phyloP scores from a whole-genome alignment of 2,888 invertebrate genomes.

The Caenorhabditis becei region DNA sequence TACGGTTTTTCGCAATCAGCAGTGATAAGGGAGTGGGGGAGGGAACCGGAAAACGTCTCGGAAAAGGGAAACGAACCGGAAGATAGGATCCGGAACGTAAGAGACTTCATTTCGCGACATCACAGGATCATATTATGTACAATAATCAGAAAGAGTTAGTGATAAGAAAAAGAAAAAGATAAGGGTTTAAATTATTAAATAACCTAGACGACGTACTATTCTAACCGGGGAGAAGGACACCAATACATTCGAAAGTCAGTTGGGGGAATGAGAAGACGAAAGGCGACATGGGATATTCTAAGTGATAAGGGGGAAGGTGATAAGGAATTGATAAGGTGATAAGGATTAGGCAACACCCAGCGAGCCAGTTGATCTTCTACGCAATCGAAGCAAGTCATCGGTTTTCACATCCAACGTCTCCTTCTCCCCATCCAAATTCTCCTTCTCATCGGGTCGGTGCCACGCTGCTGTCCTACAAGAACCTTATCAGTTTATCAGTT shows the following conservation, averaged over 20 bases:
- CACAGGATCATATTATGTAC: constrained; percentile 37
- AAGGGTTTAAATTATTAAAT: constrained; percentile 20
- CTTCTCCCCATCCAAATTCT: constrained; percentile 63
- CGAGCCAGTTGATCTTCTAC: constrained; percentile 78
- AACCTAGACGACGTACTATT: constrained; percentile 40
- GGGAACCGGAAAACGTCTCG: constrained; percentile 37
- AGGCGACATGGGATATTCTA: constrained; percentile 39
- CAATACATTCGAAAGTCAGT: constrained; percentile 24
- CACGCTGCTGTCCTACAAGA: constrained; percentile 49
- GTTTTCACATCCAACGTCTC: constrained; percentile 50
- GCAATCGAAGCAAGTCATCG: constrained; percentile 70
- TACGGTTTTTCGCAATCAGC: constrained; percentile 41
- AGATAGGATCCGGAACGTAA: neutral
- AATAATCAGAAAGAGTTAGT: neutral
- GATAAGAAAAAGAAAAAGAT: constrained; percentile 4
- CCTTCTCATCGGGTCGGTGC: constrained; percentile 78
- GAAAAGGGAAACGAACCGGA: neutral
- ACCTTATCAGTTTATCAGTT: neutral
- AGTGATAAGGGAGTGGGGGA: neutral
- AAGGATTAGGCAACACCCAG: constrained; percentile 73
- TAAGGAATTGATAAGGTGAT: neutral
- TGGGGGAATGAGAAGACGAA: constrained; percentile 15
- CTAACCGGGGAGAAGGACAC: constrained; percentile 43
- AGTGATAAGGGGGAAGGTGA: neutral
- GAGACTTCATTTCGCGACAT: constrained; percentile 36